Conservation (phyloP, 2,888 invertebrate genomes). For the Pegoplata infirma region DNA sequence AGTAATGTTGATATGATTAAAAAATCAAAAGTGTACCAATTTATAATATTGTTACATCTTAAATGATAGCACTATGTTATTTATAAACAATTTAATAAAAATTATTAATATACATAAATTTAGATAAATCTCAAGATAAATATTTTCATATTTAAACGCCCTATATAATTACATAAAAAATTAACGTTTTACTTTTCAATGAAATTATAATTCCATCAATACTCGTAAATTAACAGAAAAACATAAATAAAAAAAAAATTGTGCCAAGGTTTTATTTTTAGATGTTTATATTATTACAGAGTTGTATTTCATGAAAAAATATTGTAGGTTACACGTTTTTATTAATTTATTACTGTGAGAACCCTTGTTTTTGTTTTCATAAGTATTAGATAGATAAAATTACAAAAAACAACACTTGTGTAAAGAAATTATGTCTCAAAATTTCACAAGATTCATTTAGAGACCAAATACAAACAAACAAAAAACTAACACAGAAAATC, state of each 20-base stretch:
- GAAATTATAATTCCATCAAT: not conserved
- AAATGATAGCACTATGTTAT: too few species aligned
- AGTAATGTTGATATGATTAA: too few species aligned
- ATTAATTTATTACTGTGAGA: not conserved
- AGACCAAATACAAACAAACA: too few species aligned
- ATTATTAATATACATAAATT: too few species aligned
- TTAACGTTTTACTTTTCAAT: not conserved
- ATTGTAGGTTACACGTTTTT: not conserved
- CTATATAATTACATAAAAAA: too few species aligned
- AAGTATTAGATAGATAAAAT: not conserved
- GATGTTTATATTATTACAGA: not conserved
- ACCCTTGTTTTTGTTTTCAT: not conserved
- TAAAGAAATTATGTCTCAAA: not conserved
- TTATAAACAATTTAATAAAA: too few species aligned
- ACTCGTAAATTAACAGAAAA: too few species aligned
- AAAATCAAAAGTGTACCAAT: too few species aligned
- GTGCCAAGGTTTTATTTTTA: not conserved
- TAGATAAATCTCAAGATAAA: too few species aligned
- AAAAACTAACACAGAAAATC: conserved; percentile 12
- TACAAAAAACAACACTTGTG: not conserved
- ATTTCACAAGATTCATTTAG: not conserved
- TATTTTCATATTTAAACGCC: too few species aligned
- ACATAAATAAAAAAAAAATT: too few species aligned
- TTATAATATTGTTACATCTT: too few species aligned
- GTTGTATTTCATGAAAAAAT: not conserved